Conservation (phyloP, 2,797 vertebrate genomes). For the Podargus strigoides region DNA sequence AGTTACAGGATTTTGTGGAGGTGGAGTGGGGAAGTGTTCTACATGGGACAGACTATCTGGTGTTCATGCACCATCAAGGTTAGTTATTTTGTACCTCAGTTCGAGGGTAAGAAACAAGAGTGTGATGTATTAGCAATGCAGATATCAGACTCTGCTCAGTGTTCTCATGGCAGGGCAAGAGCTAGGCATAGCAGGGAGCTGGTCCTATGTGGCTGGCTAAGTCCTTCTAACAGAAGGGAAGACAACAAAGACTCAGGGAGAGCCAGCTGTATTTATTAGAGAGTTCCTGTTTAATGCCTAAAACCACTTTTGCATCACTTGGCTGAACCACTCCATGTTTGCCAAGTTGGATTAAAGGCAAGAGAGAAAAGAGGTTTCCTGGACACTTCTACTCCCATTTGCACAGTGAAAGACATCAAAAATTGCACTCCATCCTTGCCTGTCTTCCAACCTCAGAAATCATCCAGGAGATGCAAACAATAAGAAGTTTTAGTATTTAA, state of each 20-base stretch:
- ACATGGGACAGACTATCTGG: not conserved
- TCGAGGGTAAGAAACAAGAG: not conserved
- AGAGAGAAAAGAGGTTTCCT: not conserved
- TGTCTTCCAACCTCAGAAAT: not conserved
- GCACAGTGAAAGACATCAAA: not conserved
- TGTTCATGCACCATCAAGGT: fast-evolving
- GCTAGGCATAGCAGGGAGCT: not conserved
- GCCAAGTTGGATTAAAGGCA: not conserved
- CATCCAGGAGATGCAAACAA: not conserved
- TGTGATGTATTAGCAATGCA: not conserved
- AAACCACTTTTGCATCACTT: not conserved
- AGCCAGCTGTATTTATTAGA: not conserved
- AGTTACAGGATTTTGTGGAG: not conserved
- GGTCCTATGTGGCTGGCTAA: fast-evolving
- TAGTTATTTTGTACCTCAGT: not conserved
- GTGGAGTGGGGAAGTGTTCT: not conserved
- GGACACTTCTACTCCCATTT: not conserved
- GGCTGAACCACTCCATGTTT: not conserved
- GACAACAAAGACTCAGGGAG: not conserved
- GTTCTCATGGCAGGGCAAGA: fast-evolving
- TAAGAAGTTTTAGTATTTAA: not conserved
- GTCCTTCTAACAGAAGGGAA: not conserved
- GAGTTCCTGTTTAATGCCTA: not conserved
- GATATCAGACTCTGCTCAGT: not conserved
- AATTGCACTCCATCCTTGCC: not conserved